Evolutionary conservation across 2,797 vertebrate species (phyloP).

Genomic region (Odontamblyopus rebecca): DNA sequence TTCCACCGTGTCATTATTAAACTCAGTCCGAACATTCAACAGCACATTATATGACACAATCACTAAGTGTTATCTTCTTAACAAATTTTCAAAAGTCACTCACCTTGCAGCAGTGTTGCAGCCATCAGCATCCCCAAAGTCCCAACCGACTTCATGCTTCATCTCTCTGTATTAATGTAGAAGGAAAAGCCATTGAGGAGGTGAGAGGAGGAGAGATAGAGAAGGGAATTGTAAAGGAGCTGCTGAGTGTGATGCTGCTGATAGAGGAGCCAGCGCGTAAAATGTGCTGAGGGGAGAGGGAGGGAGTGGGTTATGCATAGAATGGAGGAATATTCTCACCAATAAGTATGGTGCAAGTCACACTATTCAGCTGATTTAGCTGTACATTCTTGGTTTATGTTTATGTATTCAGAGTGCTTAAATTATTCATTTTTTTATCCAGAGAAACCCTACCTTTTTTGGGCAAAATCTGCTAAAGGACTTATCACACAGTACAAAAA

Average conservation of each 20-base stretch:
- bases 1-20: constrained; percentile 11
- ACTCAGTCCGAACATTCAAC: constrained; percentile 8
- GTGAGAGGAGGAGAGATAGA: constrained; percentile 10
- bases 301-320: constrained; percentile 45
- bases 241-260: constrained; percentile 31
- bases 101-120: constrained; percentile 66
- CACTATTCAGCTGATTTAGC: constrained; percentile 2
- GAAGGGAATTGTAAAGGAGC: constrained; percentile 36
- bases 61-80: constrained; percentile 28
- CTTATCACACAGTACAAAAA: background rate
- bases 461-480: background rate
- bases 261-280: constrained; percentile 16
- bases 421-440: background rate
- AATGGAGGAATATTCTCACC: constrained; percentile 32
- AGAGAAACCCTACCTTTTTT: background rate
- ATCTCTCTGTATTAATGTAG: constrained; percentile 47
- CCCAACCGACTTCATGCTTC: constrained; percentile 67
- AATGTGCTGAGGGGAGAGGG: constrained; percentile 29
- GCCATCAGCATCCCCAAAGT: constrained; percentile 65
- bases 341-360: constrained; percentile 28
- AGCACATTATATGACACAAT: constrained; percentile 4
- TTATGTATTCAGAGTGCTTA: background rate
- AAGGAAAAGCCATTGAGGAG: constrained; percentile 23
- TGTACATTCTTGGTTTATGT: background rate
- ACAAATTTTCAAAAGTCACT: constrained; percentile 57